Conservation (phyloP, 2,888 invertebrate genomes). For the Drosophila pullipes region DNA sequence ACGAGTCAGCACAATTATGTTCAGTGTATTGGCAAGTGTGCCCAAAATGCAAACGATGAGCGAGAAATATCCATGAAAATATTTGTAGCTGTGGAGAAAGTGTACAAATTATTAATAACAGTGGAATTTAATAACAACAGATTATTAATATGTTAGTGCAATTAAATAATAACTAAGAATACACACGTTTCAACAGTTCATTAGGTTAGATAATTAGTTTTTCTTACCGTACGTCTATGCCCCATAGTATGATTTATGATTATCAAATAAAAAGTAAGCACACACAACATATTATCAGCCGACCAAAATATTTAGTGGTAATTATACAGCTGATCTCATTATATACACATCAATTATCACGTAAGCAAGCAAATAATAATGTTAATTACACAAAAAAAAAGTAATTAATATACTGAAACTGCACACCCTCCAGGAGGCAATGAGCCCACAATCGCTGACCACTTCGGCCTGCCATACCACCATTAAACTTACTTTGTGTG, state of each 20-base stretch:
- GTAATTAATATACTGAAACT: conserved; percentile 69
- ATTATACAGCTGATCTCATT: conserved; percentile 68
- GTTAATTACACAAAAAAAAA: conserved; percentile 59
- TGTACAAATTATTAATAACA: not conserved
- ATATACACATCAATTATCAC: conserved; percentile 45
- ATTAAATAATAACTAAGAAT: not conserved
- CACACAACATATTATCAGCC: conserved; percentile 12
- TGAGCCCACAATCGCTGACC: not conserved
- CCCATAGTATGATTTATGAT: conserved; percentile 5
- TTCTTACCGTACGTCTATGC: not conserved
- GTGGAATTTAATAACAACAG: no score
- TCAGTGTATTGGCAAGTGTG: conserved; percentile 95
- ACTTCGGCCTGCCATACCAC: not conserved
- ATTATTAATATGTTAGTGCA: not conserved
- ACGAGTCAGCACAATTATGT: conserved; percentile 95
- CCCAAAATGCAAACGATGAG: conserved; percentile 95
- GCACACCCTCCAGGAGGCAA: conserved; percentile 10
- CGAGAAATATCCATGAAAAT: conserved; percentile 93
- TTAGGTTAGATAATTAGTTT: conserved; percentile 7
- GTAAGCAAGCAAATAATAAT: conserved; percentile 62
- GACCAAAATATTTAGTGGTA: conserved; percentile 40
- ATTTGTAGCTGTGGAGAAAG: conserved; percentile 87
- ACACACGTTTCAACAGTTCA: not conserved
- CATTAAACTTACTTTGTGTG: conserved; percentile 83
- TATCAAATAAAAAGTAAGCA: conserved; percentile 12